These are phyloP conservation scores for Tromatobia lineatoria DNA, from an alignment of 2,888 invertebrate species.

Conservation along the genomic window DNA sequence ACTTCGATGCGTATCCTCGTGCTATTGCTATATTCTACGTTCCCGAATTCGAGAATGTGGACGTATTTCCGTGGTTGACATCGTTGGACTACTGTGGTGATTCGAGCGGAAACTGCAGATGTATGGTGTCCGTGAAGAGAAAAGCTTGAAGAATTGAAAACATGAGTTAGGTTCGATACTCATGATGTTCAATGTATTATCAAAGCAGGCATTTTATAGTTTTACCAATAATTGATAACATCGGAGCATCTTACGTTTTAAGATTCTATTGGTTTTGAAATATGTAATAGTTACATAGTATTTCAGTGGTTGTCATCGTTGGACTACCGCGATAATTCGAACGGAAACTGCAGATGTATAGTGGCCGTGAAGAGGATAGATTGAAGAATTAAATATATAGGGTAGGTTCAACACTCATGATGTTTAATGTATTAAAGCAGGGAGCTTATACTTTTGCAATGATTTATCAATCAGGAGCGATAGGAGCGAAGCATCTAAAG, in stretches of 20 bases:
- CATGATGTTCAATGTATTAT: not conserved
- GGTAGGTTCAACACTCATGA: not conserved
- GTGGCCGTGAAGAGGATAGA: not conserved
- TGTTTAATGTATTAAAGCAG: too few species aligned
- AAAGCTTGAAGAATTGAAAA: slow-evolving; percentile 36
- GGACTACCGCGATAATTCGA: slow-evolving; percentile 56
- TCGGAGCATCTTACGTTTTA: too few species aligned
- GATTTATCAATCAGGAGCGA: too few species aligned
- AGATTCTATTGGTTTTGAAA: too few species aligned
- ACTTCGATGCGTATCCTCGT: slow-evolving; percentile 10
- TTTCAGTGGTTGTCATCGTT: slow-evolving; percentile 46
- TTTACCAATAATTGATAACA: too few species aligned
- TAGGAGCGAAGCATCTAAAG: too few species aligned
- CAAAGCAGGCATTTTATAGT: too few species aligned
- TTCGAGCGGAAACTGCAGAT: slow-evolving; percentile 59
- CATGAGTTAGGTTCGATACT: slow-evolving; percentile 17
- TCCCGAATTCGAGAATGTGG: slow-evolving; percentile 55
- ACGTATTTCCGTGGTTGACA: slow-evolving; percentile 43
- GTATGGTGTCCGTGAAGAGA: not conserved
- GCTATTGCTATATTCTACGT: slow-evolving; percentile 8
- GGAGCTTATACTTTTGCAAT: too few species aligned
- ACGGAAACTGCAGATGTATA: slow-evolving; percentile 50
- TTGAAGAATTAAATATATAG: slow-evolving; percentile 39
- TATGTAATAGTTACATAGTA: not conserved
- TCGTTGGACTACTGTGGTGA: slow-evolving; percentile 55